phyloP scores from a whole-genome alignment of 2,113 vertebrate genomes.

The Pagrus major region DNA sequence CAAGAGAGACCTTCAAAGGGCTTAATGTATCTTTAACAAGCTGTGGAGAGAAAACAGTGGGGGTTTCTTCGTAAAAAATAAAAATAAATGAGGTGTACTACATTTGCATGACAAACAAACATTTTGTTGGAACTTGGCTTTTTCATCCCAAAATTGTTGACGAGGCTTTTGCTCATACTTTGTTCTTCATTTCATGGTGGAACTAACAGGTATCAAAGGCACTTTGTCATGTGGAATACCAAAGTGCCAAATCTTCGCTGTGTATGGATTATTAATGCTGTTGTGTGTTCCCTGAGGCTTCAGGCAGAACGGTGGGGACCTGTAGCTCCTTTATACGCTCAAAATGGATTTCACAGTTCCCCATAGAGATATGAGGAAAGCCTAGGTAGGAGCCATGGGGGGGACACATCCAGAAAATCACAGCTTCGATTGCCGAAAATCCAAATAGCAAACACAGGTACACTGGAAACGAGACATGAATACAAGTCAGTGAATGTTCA shows the following conservation, averaged over 20 bases:
- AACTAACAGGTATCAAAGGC: conserved; percentile 57
- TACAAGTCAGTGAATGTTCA: conserved; percentile 25
- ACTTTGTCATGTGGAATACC: conserved; percentile 61
- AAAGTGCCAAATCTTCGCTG: conserved; percentile 41
- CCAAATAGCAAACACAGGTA: conserved; percentile 56
- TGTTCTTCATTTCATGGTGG: conserved; percentile 58
- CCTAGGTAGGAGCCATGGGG: conserved; percentile 47
- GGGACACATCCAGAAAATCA: conserved; percentile 61
- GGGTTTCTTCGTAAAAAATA: background rate
- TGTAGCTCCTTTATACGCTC: conserved; percentile 57
- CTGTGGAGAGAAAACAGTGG: conserved; percentile 19
- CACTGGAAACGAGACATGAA: conserved; percentile 42
- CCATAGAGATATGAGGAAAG: conserved; percentile 59
- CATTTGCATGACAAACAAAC: conserved; percentile 21
- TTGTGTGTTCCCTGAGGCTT: conserved; percentile 57
- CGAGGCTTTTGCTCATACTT: conserved; percentile 21
- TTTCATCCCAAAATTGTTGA: conserved; percentile 25
- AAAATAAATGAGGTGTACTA: background rate
- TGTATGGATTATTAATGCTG: conserved; percentile 55
- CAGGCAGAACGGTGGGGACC: conserved; percentile 49
- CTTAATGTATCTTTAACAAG: conserved; percentile 27
- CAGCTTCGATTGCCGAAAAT: conserved; percentile 49
- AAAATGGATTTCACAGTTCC: conserved; percentile 72
- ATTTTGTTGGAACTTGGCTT: conserved; percentile 1
- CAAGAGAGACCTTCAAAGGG: conserved; percentile 33